phyloP scores from a whole-genome alignment of 2,113 vertebrate genomes.

The Passerina amoena region DNA sequence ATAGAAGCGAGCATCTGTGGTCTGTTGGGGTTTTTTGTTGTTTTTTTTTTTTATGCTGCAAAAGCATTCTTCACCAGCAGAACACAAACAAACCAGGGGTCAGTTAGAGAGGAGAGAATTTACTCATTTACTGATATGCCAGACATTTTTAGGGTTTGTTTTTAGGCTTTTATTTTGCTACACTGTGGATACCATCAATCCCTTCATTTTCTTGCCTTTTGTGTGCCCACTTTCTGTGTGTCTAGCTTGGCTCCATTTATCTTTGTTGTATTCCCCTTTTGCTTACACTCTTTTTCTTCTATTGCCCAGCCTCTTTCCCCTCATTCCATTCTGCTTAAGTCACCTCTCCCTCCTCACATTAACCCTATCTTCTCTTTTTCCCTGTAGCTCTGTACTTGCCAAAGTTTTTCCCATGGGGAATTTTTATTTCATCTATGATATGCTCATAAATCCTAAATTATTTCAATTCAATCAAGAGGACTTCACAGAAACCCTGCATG shows the following conservation, averaged over 20 bases:
- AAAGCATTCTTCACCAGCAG: background rate
- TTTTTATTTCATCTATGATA: background rate
- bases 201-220: background rate
- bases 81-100: background rate
- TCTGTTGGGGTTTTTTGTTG: background rate
- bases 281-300: background rate
- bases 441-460: background rate
- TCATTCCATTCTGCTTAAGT: conserved; percentile 57
- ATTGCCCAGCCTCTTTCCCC: background rate
- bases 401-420: background rate
- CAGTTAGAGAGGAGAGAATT: background rate
- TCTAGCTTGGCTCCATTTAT: background rate
- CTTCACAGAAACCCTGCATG: background rate
- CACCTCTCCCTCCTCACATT: conserved; percentile 22
- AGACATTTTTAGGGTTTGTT: background rate
- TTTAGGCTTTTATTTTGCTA: background rate
- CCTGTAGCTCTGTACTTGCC: background rate
- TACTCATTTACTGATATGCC: background rate
- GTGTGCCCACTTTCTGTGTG: background rate
- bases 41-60: background rate
- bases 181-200: background rate
- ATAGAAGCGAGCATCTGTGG: background rate
- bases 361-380: conserved; percentile 22
- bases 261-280: background rate
- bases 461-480: background rate